phyloP scores from a whole-genome alignment of 2,113 vertebrate genomes.

The Phasianus colchicus region DNA sequence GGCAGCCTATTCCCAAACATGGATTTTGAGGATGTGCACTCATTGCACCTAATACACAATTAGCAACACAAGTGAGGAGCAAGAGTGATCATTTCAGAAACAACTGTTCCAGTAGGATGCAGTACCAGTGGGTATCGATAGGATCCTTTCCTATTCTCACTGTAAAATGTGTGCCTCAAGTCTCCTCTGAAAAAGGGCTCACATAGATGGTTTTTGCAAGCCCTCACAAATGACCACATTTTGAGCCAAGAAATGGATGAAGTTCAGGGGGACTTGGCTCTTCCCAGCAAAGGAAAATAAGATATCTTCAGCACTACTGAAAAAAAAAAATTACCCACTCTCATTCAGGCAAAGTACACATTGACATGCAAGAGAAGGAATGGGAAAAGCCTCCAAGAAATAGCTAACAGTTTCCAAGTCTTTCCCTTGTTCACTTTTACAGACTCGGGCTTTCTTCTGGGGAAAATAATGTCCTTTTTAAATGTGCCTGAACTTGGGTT shows the following conservation, averaged over 20 bases:
- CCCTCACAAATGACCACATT: not conserved
- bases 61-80: not conserved
- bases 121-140: not conserved
- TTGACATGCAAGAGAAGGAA: constrained; percentile 32
- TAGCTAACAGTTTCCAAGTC: constrained; percentile 48
- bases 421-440: constrained; percentile 48
- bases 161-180: not conserved
- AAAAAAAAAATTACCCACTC: not conserved
- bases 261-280: not conserved
- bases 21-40: not conserved
- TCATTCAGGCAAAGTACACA: not conserved
- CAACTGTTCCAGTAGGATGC: not conserved
- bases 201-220: not conserved
- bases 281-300: not conserved
- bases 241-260: not conserved
- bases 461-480: constrained; percentile 3
- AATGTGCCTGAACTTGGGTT: constrained; percentile 20
- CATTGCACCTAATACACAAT: not conserved
- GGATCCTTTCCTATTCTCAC: not conserved
- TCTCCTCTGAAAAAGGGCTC: not conserved
- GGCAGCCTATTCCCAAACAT: not conserved
- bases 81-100: not conserved
- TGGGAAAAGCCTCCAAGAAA: constrained; percentile 61
- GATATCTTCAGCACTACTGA: not conserved
- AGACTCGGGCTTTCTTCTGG: constrained; percentile 39